These are phyloP conservation scores for Amphiura filiformis DNA, from an alignment of 35 echinoderm and acorn worm genomes.

Conservation along the genomic window DNA sequence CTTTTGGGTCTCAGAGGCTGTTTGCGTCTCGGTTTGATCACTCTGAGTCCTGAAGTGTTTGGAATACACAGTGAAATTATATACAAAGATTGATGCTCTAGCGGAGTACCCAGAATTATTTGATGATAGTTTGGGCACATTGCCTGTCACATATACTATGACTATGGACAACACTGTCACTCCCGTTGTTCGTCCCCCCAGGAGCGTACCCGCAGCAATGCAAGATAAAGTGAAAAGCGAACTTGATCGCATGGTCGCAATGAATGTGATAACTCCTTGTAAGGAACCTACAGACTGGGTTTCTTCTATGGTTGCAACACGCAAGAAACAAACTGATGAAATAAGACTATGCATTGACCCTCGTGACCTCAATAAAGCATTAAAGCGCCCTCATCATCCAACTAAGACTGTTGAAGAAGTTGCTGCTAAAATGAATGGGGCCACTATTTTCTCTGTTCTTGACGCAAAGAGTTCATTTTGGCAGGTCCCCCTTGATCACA, in stretches of 20 bases:
- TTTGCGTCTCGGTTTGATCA: too few species aligned
- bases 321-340: constrained; percentile 29
- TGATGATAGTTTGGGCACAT: background rate
- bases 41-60: too few species aligned
- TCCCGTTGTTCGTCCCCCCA: constrained; percentile 36
- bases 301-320: constrained; percentile 55
- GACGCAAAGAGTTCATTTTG: constrained; percentile 46
- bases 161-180: background rate
- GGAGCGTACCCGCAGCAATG: constrained; percentile 46
- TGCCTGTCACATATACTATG: background rate
- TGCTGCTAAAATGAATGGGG: background rate
- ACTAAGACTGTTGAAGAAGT: constrained; percentile 54
- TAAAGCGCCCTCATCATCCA: constrained; percentile 51
- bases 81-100: too few species aligned
- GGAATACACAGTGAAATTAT: too few species aligned
- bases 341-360: constrained; percentile 51
- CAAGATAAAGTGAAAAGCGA: constrained; percentile 38
- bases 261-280: constrained; percentile 21
- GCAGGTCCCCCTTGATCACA: constrained; percentile 41
- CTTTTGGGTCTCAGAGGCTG: too few species aligned
- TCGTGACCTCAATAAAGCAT: constrained; percentile 39
- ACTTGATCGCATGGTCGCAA: constrained; percentile 17
- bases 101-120: background rate
- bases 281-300: constrained; percentile 42
- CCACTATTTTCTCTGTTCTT: constrained; percentile 34